Evolutionary conservation across 2,113 vertebrate genomes (phyloP), one percentile per base, ranked within the genome.

Genomic region (Zapus hudsonius): DNA sequence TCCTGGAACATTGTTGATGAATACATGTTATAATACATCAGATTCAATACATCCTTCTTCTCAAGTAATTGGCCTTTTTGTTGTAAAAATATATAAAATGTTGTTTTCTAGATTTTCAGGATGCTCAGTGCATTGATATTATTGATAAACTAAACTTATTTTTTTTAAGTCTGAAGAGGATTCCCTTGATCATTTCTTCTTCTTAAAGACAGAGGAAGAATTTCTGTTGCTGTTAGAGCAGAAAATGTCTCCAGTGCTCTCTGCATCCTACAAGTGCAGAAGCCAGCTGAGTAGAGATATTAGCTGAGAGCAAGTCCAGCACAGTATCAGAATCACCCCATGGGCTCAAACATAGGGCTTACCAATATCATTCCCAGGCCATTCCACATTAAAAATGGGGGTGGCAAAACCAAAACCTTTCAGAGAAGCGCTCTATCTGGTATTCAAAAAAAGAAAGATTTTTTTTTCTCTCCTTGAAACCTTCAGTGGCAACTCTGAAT

Each of bases 401-500:
- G 36, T 33, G 74, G 16, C 80, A 74, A 92, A 82, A 74, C 57
- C 1, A 87, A 42, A 94, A 74, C 38, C 61, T 93, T 74, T 47
- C 44, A 63, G 63, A 95, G 40, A 7, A 69, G 66, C 31, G 76
- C 20, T 83, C 31, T 92, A 0, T 57, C 47, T 67, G 84, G 42
- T 17, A 38, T 8, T 29, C 33, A 67, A 72, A 82, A 87, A 87
- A 67, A 44, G 82, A 55, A 66, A 81, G 31, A 33, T 27, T 79
- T 84, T 92, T 92, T 88, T 76, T 79, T 11, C 36, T 70, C 38
- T 74, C 22, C 75, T 59, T 75, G 12, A 61, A 79, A 85, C 59
- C 31, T 91, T 82, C 67, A 25, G 19, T n/a, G 33, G 79, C 57
- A 84, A 61, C 27, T 52, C 42, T 86, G 92, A 92, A 96, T 92